Evolutionary conservation across 1,140 invertebrate genomes (phyloP).

Genomic region (Musca vetustissima): DNA sequence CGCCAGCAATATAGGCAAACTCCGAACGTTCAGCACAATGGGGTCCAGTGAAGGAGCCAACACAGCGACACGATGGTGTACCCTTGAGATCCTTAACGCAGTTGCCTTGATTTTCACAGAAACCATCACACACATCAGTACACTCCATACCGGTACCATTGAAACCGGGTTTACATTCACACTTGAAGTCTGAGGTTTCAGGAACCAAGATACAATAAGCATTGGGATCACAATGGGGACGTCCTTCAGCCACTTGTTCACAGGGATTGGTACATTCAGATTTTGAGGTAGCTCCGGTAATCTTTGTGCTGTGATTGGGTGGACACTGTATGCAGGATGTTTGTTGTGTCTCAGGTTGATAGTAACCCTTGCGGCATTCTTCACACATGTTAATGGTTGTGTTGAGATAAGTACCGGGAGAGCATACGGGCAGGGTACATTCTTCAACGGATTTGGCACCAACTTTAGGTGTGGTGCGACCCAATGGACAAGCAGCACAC

Average conservation of each 20-base stretch:
- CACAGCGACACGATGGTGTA: conserved; percentile 83
- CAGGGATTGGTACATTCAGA: conserved; percentile 91
- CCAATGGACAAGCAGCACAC: conserved; percentile 85
- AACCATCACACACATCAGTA: conserved; percentile 82
- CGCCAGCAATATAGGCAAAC: conserved; percentile 92
- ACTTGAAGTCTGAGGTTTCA: conserved; percentile 85
- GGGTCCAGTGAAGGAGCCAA: conserved; percentile 89
- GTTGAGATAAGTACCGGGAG: conserved; percentile 81
- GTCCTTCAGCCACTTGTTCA: conserved; percentile 69
- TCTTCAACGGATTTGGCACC: conserved; percentile 84
- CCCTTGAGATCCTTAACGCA: conserved; percentile 85
- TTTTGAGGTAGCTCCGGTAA: conserved; percentile 70
- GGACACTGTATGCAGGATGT: conserved; percentile 86
- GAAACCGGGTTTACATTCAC: conserved; percentile 92
- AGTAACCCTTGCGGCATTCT: conserved; percentile 88
- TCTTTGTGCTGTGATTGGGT: conserved; percentile 88
- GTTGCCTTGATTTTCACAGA: conserved; percentile 88
- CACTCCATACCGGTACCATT: conserved; percentile 84
- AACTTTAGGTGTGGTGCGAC: conserved; percentile 81
- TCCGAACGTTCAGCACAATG: conserved; percentile 88
- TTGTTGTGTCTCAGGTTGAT: conserved; percentile 89
- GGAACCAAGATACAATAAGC: conserved; percentile 85
- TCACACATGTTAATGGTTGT: conserved; percentile 81
- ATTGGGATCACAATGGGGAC: conserved; percentile 82
- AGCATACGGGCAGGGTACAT: conserved; percentile 87